A percentile compares a stretch with the other conserved stretches of the same genome.
These are phyloP conservation scores for Chrysaora quinquecirrha DNA, from an alignment of 30 jellyfish, hydroid and myxozoan species.

Conservation along the genomic window DNA sequence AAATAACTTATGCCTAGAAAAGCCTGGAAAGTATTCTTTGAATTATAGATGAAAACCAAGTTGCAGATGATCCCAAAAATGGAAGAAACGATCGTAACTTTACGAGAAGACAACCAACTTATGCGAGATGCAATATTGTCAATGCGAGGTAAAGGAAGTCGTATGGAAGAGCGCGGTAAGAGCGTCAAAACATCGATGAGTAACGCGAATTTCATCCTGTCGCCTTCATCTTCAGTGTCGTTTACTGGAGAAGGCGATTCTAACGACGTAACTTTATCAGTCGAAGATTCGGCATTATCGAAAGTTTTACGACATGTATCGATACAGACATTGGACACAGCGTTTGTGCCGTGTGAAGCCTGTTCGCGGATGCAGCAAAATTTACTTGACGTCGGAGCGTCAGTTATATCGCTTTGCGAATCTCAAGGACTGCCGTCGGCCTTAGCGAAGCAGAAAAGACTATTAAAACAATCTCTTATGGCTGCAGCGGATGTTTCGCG, in stretches of 20 bases:
- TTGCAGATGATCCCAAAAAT: slow-evolving; percentile 15
- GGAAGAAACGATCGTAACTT: slow-evolving; percentile 18
- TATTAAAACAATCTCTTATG: slow-evolving; percentile 68
- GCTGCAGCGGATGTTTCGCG: slow-evolving; percentile 70
- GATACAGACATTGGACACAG: slow-evolving; percentile 93
- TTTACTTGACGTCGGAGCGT: slow-evolving; percentile 73
- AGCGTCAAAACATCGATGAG: slow-evolving; percentile 12
- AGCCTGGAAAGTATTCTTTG: no score
- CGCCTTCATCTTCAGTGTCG: slow-evolving; percentile 2
- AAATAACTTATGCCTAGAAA: no score
- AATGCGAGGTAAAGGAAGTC: slow-evolving; percentile 25
- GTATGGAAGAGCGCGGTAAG: slow-evolving; percentile 24
- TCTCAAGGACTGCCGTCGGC: slow-evolving; percentile 90
- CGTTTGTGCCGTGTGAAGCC: slow-evolving; percentile 86
- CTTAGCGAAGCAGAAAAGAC: slow-evolving; percentile 73
- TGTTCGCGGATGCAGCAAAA: slow-evolving; percentile 82
- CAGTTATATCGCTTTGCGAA: slow-evolving; percentile 73
- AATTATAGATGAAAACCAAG: slow-evolving; percentile 35
- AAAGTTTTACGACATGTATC: slow-evolving; percentile 30
- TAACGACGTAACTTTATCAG: slow-evolving; percentile 17
- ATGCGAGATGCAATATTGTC: slow-evolving; percentile 52
- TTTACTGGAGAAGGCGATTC: neutral
- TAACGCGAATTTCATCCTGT: neutral
- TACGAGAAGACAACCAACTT: slow-evolving; percentile 50
- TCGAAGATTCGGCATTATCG: slow-evolving; percentile 28